Conservation (phyloP, 2,797 vertebrate species). For the Rhinichthys osculus region DNA sequence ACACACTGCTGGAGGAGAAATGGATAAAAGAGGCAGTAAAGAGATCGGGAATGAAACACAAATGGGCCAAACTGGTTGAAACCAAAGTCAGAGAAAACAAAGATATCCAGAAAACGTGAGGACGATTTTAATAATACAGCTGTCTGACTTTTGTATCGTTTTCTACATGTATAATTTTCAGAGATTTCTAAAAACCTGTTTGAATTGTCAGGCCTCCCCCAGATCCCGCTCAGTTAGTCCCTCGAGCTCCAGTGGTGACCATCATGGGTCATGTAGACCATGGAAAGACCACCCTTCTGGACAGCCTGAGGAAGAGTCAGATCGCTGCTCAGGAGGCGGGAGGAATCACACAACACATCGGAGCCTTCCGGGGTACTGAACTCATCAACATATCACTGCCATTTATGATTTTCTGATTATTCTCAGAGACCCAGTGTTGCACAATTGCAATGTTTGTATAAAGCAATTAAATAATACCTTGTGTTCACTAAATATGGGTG, state of each 20-base stretch:
- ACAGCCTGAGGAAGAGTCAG: constrained; percentile 90
- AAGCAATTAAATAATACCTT: neutral
- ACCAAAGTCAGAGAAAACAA: constrained; percentile 80
- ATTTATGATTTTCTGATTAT: neutral
- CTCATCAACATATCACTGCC: neutral
- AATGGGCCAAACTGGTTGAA: constrained; percentile 81
- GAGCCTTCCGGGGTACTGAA: constrained; percentile 89
- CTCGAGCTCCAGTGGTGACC: constrained; percentile 89
- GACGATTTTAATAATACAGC: neutral
- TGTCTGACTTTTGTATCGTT: neutral
- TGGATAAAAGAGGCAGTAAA: constrained; percentile 88
- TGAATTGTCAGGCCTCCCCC: constrained; percentile 69
- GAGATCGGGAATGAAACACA: constrained; percentile 89
- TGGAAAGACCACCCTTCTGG: constrained; percentile 93
- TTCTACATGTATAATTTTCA: neutral
- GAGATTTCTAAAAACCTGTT: neutral
- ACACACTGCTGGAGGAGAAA: constrained; percentile 79
- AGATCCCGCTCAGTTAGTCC: constrained; percentile 78
- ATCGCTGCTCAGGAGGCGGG: constrained; percentile 87
- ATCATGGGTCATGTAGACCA: constrained; percentile 98
- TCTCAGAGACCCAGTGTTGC: neutral
- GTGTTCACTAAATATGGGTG: neutral
- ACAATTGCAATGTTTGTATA: neutral
- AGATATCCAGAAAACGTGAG: constrained; percentile 85
- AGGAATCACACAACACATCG: constrained; percentile 96